These are phyloP conservation scores for Acanthosoma haemorrhoidale DNA, from an alignment of 2,888 invertebrate species.

Conservation along the genomic window DNA sequence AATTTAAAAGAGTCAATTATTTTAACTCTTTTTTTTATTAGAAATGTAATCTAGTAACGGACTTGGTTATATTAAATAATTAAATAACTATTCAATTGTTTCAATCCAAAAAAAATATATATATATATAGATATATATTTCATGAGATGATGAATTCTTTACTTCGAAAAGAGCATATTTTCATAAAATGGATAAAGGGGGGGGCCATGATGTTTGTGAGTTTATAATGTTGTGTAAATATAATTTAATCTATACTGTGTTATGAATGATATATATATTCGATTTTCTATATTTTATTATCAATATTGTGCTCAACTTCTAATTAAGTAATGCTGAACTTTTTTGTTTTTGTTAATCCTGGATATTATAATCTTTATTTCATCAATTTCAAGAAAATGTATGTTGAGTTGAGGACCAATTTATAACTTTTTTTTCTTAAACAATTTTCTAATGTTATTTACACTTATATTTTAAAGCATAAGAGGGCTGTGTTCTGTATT, in stretches of 20 bases:
- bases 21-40: not conserved
- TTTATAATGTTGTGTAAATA: not conserved
- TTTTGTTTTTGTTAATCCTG: not conserved
- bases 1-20: slow-evolving; percentile 24
- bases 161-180: not conserved
- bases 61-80: not conserved
- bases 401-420: slow-evolving; percentile 24
- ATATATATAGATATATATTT: not conserved
- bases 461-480: slow-evolving; percentile 10
- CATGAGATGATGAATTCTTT: not conserved
- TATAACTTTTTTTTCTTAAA: slow-evolving; percentile 1
- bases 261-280: not conserved
- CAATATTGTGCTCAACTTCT: slow-evolving; percentile 10
- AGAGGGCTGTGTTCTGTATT: slow-evolving; percentile 26
- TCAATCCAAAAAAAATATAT: too few relatives aligned
- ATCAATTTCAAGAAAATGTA: not conserved
- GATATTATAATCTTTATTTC: not conserved
- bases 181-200: not conserved
- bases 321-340: not conserved
- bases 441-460: slow-evolving; percentile 12
- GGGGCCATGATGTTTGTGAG: not conserved
- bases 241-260: not conserved
- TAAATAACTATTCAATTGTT: too few relatives aligned
- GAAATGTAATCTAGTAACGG: not conserved
- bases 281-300: slow-evolving; percentile 13